Evolutionary conservation across 1,140 invertebrate species (phyloP).

Genomic region (Ditylenchus dipsaci): DNA sequence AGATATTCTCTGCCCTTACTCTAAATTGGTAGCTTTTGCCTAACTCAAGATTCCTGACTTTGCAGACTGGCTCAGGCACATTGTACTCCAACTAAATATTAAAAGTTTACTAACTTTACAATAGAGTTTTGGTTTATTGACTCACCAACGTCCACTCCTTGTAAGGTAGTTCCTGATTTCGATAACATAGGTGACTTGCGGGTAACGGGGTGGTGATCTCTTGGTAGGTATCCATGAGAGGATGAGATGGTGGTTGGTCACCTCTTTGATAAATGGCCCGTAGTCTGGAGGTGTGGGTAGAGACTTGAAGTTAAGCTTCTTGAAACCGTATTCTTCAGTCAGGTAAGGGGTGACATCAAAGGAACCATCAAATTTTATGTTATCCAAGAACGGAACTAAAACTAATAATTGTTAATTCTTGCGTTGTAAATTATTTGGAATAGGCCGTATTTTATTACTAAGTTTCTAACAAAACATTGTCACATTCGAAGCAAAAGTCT

Average conservation of each 20-base stretch:
- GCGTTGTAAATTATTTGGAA: too few relatives aligned
- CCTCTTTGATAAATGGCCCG: slow-evolving; percentile 58
- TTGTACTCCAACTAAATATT: slow-evolving; percentile 54
- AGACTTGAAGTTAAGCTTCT: slow-evolving; percentile 51
- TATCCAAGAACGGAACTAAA: slow-evolving; percentile 39
- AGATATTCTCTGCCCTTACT: slow-evolving; percentile 87
- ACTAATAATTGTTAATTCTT: slow-evolving; percentile 21
- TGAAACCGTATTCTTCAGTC: slow-evolving; percentile 58
- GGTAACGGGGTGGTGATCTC: slow-evolving; percentile 52
- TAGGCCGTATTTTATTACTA: too few relatives aligned
- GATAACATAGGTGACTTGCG: slow-evolving; percentile 58
- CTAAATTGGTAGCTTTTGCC: slow-evolving; percentile 67
- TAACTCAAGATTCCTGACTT: slow-evolving; percentile 56
- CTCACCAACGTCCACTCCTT: slow-evolving; percentile 55
- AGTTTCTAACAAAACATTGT: too few relatives aligned
- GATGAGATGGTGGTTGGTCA: slow-evolving; percentile 56
- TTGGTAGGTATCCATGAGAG: slow-evolving; percentile 59
- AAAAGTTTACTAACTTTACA: background rate
- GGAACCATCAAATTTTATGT: slow-evolving; percentile 55
- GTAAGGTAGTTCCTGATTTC: slow-evolving; percentile 57
- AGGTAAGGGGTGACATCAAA: slow-evolving; percentile 56
- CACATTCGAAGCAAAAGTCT: too few relatives aligned
- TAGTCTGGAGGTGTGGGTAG: slow-evolving; percentile 54
- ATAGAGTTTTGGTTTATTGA: background rate
- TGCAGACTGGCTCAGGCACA: slow-evolving; percentile 57